Evolutionary conservation across 2,888 invertebrate species (phyloP), one percentile per base, ranked within the genome.

Genomic region (Pelosia muscerda): DNA sequence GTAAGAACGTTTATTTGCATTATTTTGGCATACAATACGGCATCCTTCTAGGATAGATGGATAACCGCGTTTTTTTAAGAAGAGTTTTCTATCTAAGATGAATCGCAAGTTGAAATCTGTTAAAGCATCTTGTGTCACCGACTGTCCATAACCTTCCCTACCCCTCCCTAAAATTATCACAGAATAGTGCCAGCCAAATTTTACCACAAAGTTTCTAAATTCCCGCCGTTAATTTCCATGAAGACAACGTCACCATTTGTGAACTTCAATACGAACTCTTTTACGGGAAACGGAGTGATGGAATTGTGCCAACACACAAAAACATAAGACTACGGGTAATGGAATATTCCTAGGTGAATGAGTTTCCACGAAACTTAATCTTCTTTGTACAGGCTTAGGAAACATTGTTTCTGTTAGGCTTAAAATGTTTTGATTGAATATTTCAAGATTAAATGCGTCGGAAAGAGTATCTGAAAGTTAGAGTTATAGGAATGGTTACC

Each of bases 341-440:
- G 84, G 83, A 86, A 87, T 85, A 84, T 82, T 82, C 76, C 78
- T 75, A 72, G 73, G 77, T 80, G 73, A 82, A 83, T 81, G 76
- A 62, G 75, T 84, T 84, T 81, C 75, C 69, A 79, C 76, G 75
- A 70, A 78, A 79, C 80, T 63, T 66, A 68, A 56, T 61, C 49
- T 49, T 63, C 42, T 61, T 28, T 66, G 71, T 64, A 66, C 38
- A 65, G 31, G 42, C 10, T 11, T 60, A 22, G 49, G 53, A 58
- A 60, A 63, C 67, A 66, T 59, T 38, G 13, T 67, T 49, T 60
- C 26, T 22, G 42, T 28, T n/a, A 9, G n/a, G 19, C 11, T 28
- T 1, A 49, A 6, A 9, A n/a, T n/a, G n/a, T 49, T 49, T 49
- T 42, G 19, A 42, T 19, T 42, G 19, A 19, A 42, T 42, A 6